These are phyloP conservation scores for Tenodera sinensis DNA, from an alignment of 2,888 invertebrate genomes.

Conservation along the genomic window DNA sequence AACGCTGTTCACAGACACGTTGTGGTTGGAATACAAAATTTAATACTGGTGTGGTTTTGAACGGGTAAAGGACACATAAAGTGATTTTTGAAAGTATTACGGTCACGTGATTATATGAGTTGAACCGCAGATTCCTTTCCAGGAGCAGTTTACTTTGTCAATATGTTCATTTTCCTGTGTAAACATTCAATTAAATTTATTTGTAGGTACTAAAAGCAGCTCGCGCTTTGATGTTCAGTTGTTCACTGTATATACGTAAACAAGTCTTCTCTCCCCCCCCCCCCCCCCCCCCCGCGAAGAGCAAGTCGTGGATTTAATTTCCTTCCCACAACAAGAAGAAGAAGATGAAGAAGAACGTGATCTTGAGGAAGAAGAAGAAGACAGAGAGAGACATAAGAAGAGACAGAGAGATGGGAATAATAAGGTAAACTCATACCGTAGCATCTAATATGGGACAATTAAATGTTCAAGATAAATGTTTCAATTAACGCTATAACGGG, in stretches of 20 bases:
- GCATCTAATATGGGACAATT: background rate
- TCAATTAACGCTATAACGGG: background rate
- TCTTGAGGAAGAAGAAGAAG: background rate
- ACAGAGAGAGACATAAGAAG: background rate
- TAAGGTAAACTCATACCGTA: too few species aligned
- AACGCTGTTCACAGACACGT: too few species aligned
- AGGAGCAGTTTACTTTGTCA: background rate
- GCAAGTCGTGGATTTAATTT: background rate
- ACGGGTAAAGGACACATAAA: too few species aligned
- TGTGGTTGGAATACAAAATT: too few species aligned
- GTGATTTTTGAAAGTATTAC: too few species aligned
- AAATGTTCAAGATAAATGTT: background rate
- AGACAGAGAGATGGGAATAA: too few species aligned
- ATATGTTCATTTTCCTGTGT: background rate
- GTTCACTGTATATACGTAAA: background rate
- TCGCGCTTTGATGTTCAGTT: background rate
- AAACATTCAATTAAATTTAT: background rate
- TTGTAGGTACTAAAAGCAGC: background rate
- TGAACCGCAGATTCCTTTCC: too few species aligned
- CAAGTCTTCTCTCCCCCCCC: too few species aligned
- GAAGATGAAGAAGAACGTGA: background rate
- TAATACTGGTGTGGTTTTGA: too few species aligned
- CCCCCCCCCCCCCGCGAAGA: too few species aligned
- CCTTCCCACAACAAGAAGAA: background rate
- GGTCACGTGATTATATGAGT: too few species aligned